These are phyloP conservation scores for Masnerella sp. DNA, from an alignment of 2,888 invertebrate species.

Conservation along the genomic window DNA sequence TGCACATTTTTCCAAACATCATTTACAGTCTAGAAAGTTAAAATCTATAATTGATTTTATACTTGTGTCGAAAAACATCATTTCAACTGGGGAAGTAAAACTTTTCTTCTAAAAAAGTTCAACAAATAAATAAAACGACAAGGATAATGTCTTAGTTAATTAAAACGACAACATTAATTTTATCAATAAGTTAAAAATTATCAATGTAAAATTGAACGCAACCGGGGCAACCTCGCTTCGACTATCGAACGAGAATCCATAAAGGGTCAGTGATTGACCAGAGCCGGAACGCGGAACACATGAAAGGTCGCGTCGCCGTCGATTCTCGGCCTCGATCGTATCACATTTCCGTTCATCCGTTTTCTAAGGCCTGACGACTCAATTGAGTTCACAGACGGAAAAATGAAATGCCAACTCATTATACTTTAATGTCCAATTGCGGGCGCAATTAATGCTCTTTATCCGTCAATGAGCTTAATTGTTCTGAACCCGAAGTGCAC, in stretches of 20 bases:
- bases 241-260: slow-evolving; percentile 26
- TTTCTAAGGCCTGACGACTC: slow-evolving; percentile 15
- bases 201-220: slow-evolving; percentile 15
- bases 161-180: too few relatives aligned
- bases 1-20: too few relatives aligned
- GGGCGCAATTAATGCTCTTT: background rate
- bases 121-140: too few relatives aligned
- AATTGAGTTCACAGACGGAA: slow-evolving; percentile 16
- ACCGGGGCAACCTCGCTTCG: slow-evolving; percentile 21
- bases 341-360: slow-evolving; percentile 38
- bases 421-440: background rate
- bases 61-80: too few relatives aligned
- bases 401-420: slow-evolving; percentile 2
- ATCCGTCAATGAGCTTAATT: background rate
- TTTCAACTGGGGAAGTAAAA: too few relatives aligned
- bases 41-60: too few relatives aligned
- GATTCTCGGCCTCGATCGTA: slow-evolving; percentile 29
- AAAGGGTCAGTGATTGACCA: slow-evolving; percentile 30
- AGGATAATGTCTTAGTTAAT: too few relatives aligned
- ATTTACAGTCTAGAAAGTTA: too few relatives aligned
- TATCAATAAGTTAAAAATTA: too few relatives aligned
- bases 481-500: too few relatives aligned
- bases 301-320: slow-evolving; percentile 30
- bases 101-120: too few relatives aligned
- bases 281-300: slow-evolving; percentile 40